Evolutionary conservation across 1,140 invertebrate species (phyloP).

Genomic region (Nasonia longicornis): DNA sequence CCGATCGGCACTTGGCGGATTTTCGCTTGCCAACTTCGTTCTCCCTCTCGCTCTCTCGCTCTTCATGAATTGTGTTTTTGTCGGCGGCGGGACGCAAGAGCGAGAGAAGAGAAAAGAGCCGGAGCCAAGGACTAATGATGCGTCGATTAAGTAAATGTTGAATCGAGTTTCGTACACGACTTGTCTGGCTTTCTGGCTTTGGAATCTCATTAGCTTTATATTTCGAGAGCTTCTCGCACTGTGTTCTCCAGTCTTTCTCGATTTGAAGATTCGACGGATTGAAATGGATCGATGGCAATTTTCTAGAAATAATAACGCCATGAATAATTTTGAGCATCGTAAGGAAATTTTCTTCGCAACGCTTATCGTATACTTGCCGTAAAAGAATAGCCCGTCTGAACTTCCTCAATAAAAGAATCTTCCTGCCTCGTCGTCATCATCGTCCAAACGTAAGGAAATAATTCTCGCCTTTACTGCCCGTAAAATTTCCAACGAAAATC

Average conservation of each 20-base stretch:
- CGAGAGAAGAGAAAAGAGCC: background rate
- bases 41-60: background rate
- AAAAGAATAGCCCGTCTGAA: background rate
- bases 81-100: no score
- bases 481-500: background rate
- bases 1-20: conserved; percentile 32
- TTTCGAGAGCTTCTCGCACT: background rate
- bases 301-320: background rate
- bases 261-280: background rate
- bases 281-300: background rate
- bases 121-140: conserved; percentile 35
- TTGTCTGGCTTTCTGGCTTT: background rate
- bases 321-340: no score
- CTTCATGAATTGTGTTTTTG: conserved; percentile 30
- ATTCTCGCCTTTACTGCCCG: conserved; percentile 10
- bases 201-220: conserved; percentile 1
- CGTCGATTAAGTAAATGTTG: conserved; percentile 42
- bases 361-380: background rate
- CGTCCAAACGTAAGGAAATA: conserved; percentile 1
- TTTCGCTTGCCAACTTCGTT: conserved; percentile 30
- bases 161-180: conserved; percentile 7
- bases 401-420: background rate
- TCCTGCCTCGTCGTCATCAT: background rate
- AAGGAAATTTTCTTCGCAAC: background rate
- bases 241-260: background rate